Conservation (phyloP, 1,140 invertebrate species). For the Drusus annulatus region DNA sequence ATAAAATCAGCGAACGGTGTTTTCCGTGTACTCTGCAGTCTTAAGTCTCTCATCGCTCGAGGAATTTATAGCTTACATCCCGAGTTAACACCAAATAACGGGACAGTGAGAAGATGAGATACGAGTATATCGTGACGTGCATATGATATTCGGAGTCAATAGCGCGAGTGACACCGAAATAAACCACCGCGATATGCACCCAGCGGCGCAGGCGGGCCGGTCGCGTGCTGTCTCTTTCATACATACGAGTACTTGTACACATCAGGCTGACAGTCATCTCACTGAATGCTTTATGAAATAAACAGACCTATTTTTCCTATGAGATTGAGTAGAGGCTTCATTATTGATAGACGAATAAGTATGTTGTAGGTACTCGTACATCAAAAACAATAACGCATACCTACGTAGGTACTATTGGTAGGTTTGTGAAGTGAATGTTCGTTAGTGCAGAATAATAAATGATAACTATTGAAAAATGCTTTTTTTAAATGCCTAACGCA, state of each 20-base stretch:
- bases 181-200: constrained; percentile 43
- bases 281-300: background rate
- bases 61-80: constrained; percentile 13
- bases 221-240: background rate
- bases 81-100: constrained; percentile 10
- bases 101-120: constrained; percentile 44
- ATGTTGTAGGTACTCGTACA: too few species aligned
- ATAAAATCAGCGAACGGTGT: constrained; percentile 23
- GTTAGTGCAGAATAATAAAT: too few species aligned
- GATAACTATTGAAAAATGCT: too few species aligned
- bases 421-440: too few species aligned
- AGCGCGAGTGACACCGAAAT: constrained; percentile 51
- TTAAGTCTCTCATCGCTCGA: constrained; percentile 30
- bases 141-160: constrained; percentile 51
- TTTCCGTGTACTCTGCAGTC: background rate
- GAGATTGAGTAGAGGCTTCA: too few species aligned
- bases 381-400: too few species aligned
- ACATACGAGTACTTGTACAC: too few species aligned
- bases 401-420: too few species aligned
- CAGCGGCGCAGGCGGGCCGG: constrained; percentile 1
- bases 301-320: too few species aligned
- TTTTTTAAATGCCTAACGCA: too few species aligned
- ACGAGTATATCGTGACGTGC: constrained; percentile 37
- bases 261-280: background rate
- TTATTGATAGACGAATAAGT: too few species aligned